Base-by-base conservation (phyloP, 2,113 vertebrate genomes). In the Anolis sagrei region DNA sequence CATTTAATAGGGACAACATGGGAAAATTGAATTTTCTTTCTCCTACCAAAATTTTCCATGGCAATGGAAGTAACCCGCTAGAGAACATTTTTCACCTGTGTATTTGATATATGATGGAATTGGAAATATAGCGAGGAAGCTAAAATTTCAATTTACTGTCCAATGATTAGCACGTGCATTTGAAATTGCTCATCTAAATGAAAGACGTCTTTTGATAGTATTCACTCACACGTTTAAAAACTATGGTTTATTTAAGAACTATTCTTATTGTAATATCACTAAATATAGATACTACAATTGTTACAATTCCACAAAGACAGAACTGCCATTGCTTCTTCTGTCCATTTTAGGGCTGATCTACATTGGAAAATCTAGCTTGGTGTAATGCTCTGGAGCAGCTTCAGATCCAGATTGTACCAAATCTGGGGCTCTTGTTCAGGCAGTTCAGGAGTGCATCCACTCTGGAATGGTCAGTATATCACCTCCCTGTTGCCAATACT, bases 41-140 rank as follows among this genome's bases (percentile, higher is more conserved):
- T 70, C 29, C 85, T 75, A n/a, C 29, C 34, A 7, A n/a, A 69
- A 68, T 51, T 85, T 93, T 94, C 79, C 62, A 34, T 54, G 9
- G 39, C 58, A n/a, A 2, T n/a, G 39, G 7, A 19, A 76, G 9
- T 11, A 32, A 44, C 68, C 10, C 58, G 89, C 81, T 0, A 79
- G 3, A 79, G 36, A 27, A 5, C 2, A 2, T 39, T 11, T 4
- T 62, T 32, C 2, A 14, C 14, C 10, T 61, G 2, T 62, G 18
- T 23, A 73, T 48, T 74, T 73, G 18, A 54, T 75, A 4, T 75
- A 5, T 23, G 29, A 49, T 64, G 36, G 8, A 75, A 83, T 44
- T 5, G 7, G 8, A 75, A 83, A 62, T 5, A 7, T 49, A 64
- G 32, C 23, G n/a, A 76, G 44, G 14, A 5, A 66, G n/a, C 25